Base-by-base conservation (phyloP, 2,113 vertebrate genomes). In the Cichladusa arquata region DNA sequence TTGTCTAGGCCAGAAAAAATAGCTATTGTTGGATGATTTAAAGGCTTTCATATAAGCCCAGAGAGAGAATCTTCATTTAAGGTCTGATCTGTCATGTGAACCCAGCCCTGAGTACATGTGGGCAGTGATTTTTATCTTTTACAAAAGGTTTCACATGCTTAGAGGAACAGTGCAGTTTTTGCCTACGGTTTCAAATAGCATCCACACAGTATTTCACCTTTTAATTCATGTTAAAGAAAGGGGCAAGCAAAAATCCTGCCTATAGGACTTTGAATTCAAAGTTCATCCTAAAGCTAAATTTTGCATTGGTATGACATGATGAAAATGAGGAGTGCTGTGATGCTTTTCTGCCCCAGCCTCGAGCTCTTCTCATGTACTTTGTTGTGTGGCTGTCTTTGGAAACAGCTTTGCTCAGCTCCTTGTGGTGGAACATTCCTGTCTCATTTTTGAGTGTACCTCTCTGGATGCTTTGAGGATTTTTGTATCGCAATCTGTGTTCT, bases 181-280 rank as follows among this genome's bases (percentile, higher is more conserved):
- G 45, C 66, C 65, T 85, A 25, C 47, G 5, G 51, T 73, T 95
- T 89, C 86, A 92, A 64, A 42, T 47, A 73, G 20, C 26, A 44
- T 67, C 64, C 54, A 56, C 31, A 8, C 19, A 47, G 50, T 33
- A n/a, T 80, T 83, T 83, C 29, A 54, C 69, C 29, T 86, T 83
- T 89, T 79, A 82, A 81, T 92, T 83, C 14, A 42, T 48, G 15
- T 73, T 86, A 31, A 87, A 57, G 50, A 69, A 88, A 57, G 17
- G 23, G 29, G 42, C 40, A 71, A 51, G 47, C 20, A 61, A 81
- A 92, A 92, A 58, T 45, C 26, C 34, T 58, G 23, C 65, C 56
- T 24, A 1, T 14, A 60, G 33, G n/a, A n/a, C n/a, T n/a, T n/a
- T 0, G 0, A 71, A 84, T 60, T 83, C 44, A 33, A 62, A 78